A percentile compares a stretch with the other conserved stretches of the same genome.
These are phyloP conservation scores for Mechanitis mazaeus DNA, from an alignment of 2,888 invertebrate species.

Conservation along the genomic window DNA sequence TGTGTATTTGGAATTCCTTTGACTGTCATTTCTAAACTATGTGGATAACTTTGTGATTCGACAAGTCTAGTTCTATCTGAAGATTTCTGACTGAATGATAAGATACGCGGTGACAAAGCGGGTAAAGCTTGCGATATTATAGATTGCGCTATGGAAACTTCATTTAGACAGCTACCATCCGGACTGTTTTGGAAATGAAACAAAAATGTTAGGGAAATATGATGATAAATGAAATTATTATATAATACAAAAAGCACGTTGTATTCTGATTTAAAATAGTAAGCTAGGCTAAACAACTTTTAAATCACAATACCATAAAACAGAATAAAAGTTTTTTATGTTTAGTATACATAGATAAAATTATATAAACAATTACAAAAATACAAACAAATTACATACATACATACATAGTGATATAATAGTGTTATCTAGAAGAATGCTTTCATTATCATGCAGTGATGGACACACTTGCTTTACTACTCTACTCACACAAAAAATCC, in stretches of 20 bases:
- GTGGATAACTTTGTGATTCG: constrained; percentile 46
- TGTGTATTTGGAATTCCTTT: constrained; percentile 48
- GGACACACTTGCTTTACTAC: constrained; percentile 19
- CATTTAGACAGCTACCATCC: constrained; percentile 73
- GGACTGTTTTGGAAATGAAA: constrained; percentile 55
- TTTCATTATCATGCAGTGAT: constrained; percentile 51
- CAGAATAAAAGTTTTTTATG: constrained; percentile 25
- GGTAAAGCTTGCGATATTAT: constrained; percentile 75
- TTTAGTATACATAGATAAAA: constrained; percentile 12
- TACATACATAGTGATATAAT: constrained; percentile 17
- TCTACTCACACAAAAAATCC: constrained; percentile 17
- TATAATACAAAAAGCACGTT: constrained; percentile 18
- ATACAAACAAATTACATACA: constrained; percentile 21
- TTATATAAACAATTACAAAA: constrained; percentile 15
- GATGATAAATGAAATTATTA: constrained; percentile 15
- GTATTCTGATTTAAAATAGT: constrained; percentile 13
- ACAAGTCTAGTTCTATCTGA: constrained; percentile 69
- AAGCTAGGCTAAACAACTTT: constrained; percentile 14
- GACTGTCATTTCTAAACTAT: constrained; percentile 58
- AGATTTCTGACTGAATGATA: constrained; percentile 67
- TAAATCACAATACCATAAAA: constrained; percentile 21
- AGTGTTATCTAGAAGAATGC: constrained; percentile 60
- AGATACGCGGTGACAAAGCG: constrained; percentile 64
- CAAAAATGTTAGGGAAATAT: constrained; percentile 37
- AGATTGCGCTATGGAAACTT: constrained; percentile 73